Percentiles rank a stretch among this genome's conserved stretches.
Evolutionary conservation across 2,888 invertebrate species (phyloP).

Genomic region (Callyntrura sp.): DNA sequence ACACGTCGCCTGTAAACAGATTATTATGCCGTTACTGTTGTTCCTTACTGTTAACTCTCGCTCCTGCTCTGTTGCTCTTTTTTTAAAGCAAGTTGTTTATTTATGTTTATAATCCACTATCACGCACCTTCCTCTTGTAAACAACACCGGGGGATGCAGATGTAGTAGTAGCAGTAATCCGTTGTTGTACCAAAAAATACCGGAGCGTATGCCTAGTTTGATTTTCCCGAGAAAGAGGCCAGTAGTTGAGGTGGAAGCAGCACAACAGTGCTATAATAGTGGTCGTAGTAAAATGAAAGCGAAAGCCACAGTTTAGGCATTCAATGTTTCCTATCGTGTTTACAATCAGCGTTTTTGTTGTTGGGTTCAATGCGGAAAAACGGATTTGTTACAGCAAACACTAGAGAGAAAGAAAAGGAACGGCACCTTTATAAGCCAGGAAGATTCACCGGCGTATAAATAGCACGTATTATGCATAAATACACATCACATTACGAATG

Average conservation of each 20-base stretch:
- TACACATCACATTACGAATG: conserved; percentile 50
- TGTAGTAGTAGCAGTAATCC: no score
- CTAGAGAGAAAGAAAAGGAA: neutral
- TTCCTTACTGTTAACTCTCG: no score
- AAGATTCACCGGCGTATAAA: neutral
- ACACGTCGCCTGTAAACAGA: neutral
- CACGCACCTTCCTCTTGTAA: conserved; percentile 18
- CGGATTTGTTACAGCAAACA: neutral
- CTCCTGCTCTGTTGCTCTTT: neutral
- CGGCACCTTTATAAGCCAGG: neutral
- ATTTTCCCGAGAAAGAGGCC: neutral
- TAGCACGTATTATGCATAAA: neutral
- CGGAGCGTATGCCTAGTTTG: neutral
- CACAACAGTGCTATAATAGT: no score
- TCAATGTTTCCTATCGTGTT: neutral
- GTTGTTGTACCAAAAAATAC: no score
- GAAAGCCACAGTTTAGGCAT: neutral
- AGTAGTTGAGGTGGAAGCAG: neutral
- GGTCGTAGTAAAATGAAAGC: no score
- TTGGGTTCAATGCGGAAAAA: conserved; percentile 6
- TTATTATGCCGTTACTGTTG: conserved; percentile 22
- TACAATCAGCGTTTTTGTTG: neutral
- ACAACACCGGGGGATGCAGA: neutral
- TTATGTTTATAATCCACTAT: conserved; percentile 61
- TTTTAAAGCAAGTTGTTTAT: conserved; percentile 20